These are phyloP conservation scores for Tethya wilhelma DNA, from an alignment of 37 sponge, comb jelly and placozoan species.

Conservation along the genomic window DNA sequence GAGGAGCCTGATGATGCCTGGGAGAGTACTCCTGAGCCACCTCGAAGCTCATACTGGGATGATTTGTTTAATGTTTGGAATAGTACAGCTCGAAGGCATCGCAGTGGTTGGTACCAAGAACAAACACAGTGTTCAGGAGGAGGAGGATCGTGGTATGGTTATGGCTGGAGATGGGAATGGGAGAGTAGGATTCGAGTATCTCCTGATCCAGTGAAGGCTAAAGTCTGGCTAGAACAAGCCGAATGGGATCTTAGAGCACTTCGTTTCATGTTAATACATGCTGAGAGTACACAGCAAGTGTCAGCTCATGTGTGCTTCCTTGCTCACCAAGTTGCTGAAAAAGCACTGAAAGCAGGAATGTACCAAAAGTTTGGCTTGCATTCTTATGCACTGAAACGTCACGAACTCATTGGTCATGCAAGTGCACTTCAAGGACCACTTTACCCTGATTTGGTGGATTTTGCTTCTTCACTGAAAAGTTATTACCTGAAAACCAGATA, in stretches of 20 bases:
- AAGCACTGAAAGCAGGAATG: conserved; percentile 60
- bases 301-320: conserved; percentile 47
- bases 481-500: not conserved
- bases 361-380: too few relatives aligned
- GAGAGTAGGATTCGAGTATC: not conserved
- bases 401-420: not conserved
- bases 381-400: not conserved
- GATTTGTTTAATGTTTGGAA: not conserved
- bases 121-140: not conserved
- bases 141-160: not conserved
- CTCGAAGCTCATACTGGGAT: not conserved
- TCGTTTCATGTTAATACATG: not conserved
- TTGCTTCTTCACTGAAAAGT: not conserved
- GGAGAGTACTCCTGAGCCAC: not conserved
- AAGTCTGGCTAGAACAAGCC: conserved; percentile 53
- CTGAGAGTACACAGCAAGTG: conserved; percentile 6
- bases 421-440: not conserved
- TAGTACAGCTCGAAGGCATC: not conserved
- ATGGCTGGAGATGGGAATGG: not conserved
- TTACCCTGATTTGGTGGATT: not conserved
- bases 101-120: not conserved
- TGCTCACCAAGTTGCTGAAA: conserved; percentile 59
- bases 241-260: conserved; percentile 25
- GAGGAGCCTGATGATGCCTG: not conserved
- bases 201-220: conserved; percentile 9